These are phyloP conservation scores for Bombus confusus DNA, from an alignment of 1,140 invertebrate species.

Conservation along the genomic window DNA sequence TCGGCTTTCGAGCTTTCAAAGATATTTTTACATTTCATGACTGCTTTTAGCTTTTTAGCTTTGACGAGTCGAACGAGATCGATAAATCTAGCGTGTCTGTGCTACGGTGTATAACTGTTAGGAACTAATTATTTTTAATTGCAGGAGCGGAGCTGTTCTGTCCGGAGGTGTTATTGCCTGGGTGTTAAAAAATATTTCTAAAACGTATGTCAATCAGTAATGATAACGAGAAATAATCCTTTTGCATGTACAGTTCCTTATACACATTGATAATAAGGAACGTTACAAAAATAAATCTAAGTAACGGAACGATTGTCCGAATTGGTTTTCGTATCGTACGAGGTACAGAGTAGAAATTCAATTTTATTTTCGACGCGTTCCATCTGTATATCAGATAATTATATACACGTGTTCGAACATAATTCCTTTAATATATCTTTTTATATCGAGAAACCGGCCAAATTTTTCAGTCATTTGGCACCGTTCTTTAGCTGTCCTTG, in stretches of 20 bases:
- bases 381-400: neutral
- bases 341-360: neutral
- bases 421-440: neutral
- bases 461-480: neutral
- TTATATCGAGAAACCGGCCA: neutral
- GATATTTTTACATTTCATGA: neutral
- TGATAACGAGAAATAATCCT: no score
- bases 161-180: slow-evolving; percentile 54
- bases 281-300: no score
- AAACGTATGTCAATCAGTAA: neutral
- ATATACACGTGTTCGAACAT: neutral
- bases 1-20: neutral
- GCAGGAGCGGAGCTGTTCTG: slow-evolving; percentile 54
- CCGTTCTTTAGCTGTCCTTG: no score
- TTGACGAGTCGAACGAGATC: neutral
- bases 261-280: no score
- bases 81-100: no score
- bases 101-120: no score
- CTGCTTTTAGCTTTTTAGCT: neutral
- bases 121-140: slow-evolving; percentile 25
- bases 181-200: slow-evolving; percentile 38
- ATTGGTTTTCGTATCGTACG: no score
- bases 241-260: no score
- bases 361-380: neutral
- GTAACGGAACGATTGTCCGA: no score